phyloP scores from a whole-genome alignment of 2,113 vertebrate species.

The Otis tarda region DNA sequence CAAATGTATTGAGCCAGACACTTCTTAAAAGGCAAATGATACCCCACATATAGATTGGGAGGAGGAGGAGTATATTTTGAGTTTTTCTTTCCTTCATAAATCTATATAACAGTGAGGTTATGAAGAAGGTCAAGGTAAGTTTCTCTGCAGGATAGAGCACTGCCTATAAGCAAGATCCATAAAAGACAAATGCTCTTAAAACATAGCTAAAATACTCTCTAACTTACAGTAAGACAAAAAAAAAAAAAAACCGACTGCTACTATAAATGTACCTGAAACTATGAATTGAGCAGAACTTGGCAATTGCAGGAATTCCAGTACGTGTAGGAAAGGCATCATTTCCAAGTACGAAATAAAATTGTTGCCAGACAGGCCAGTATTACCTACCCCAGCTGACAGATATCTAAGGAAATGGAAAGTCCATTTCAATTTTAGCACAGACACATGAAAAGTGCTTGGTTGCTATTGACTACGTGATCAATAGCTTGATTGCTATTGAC shows the following conservation, averaged over 20 bases:
- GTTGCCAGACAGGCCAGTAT: rapidly evolving
- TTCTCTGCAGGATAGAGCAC: not conserved
- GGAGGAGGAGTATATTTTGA: not conserved
- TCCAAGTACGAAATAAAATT: not conserved
- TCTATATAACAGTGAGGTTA: not conserved
- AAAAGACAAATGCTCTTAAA: not conserved
- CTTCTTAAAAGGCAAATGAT: not conserved
- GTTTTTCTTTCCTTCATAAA: not conserved
- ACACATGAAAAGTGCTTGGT: not conserved
- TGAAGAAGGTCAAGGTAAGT: not conserved
- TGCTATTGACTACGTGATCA: not conserved
- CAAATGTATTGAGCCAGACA: not conserved
- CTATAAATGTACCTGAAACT: not conserved
- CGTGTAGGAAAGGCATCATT: not conserved
- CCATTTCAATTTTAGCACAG: not conserved
- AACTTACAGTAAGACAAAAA: not conserved
- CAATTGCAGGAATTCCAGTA: not conserved
- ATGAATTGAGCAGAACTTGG: not conserved
- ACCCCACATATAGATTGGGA: not conserved
- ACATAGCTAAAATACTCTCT: not conserved
- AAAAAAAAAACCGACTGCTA: not conserved
- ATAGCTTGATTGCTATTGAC: not conserved
- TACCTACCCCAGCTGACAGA: not conserved
- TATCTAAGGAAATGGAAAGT: not conserved
- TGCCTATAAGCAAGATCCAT: not conserved